phyloP scores from a whole-genome alignment of 2,888 invertebrate species.

The Lysandra bellargus region DNA sequence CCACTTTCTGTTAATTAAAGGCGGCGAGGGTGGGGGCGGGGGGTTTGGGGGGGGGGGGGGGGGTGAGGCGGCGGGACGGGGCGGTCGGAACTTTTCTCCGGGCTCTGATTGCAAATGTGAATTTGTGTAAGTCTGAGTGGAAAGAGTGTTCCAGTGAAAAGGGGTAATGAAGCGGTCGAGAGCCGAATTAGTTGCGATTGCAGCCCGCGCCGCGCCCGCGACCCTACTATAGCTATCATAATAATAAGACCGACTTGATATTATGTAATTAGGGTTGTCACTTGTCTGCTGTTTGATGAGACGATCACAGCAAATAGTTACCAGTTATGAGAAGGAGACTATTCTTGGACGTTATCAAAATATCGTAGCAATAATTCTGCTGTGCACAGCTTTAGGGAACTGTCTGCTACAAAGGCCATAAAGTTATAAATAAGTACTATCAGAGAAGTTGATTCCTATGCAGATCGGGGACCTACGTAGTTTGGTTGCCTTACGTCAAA shows the following conservation, averaged over 20 bases:
- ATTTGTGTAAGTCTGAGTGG: slow-evolving; percentile 77
- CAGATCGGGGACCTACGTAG: too few species aligned
- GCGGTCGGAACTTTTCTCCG: slow-evolving; percentile 73
- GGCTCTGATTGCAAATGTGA: slow-evolving; percentile 81
- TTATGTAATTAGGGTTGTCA: not conserved
- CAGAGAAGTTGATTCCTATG: too few species aligned
- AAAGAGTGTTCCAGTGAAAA: slow-evolving; percentile 76
- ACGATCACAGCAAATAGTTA: not conserved
- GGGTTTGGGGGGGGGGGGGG: slow-evolving; percentile 82
- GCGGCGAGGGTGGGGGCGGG: slow-evolving; percentile 75
- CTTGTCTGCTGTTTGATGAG: not conserved
- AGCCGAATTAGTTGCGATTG: slow-evolving; percentile 72
- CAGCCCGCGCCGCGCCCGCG: slow-evolving; percentile 36
- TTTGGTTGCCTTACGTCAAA: too few species aligned
- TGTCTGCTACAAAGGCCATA: too few species aligned
- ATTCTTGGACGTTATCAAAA: too few species aligned
- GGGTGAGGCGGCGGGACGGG: slow-evolving; percentile 70
- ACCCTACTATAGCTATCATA: not conserved
- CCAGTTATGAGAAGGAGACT: not conserved
- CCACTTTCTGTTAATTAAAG: slow-evolving; percentile 95
- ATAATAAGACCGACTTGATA: slow-evolving; percentile 21
- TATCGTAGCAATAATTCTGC: too few species aligned
- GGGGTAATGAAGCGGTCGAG: slow-evolving; percentile 77
- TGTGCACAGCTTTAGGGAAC: too few species aligned
- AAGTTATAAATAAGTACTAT: too few species aligned